Evolutionary conservation across 2,113 vertebrate genomes (phyloP).

Genomic region (Dissostichus mawsoni): DNA sequence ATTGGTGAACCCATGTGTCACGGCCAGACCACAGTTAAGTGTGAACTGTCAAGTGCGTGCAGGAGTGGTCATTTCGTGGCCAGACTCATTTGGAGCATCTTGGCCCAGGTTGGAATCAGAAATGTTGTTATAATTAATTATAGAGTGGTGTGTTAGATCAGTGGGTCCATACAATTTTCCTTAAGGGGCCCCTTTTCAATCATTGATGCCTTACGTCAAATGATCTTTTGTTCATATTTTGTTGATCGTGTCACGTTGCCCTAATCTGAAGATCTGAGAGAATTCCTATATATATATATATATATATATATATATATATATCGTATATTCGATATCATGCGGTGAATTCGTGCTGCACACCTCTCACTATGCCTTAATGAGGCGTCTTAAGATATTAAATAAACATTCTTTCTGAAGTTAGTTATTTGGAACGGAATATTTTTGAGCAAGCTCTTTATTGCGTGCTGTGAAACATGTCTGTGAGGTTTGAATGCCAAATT

Average conservation of each 20-base stretch:
- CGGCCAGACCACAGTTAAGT: neutral
- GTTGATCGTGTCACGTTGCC: constrained; percentile 26
- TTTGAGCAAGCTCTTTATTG: constrained; percentile 50
- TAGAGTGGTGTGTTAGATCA: too few relatives aligned
- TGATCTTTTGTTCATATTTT: constrained; percentile 9
- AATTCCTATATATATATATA: neutral
- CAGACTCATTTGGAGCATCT: too few relatives aligned
- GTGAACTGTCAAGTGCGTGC: neutral
- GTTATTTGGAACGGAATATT: constrained; percentile 48
- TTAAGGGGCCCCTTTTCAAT: too few relatives aligned
- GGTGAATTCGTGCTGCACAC: constrained; percentile 9
- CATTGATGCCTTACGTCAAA: too few relatives aligned
- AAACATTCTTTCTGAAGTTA: constrained; percentile 54
- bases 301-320: too few relatives aligned
- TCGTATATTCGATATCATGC: constrained; percentile 11
- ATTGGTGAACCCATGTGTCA: neutral
- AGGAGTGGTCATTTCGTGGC: too few relatives aligned
- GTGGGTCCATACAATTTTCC: too few relatives aligned
- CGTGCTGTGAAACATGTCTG: constrained; percentile 52
- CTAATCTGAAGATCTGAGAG: constrained; percentile 22
- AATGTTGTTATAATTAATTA: too few relatives aligned
- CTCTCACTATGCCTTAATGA: constrained; percentile 35
- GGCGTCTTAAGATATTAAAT: constrained; percentile 59
- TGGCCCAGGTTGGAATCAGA: too few relatives aligned
- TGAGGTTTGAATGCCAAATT: constrained; percentile 72